phyloP scores from a whole-genome alignment of 2,113 vertebrate species.

The Natator depressus region DNA sequence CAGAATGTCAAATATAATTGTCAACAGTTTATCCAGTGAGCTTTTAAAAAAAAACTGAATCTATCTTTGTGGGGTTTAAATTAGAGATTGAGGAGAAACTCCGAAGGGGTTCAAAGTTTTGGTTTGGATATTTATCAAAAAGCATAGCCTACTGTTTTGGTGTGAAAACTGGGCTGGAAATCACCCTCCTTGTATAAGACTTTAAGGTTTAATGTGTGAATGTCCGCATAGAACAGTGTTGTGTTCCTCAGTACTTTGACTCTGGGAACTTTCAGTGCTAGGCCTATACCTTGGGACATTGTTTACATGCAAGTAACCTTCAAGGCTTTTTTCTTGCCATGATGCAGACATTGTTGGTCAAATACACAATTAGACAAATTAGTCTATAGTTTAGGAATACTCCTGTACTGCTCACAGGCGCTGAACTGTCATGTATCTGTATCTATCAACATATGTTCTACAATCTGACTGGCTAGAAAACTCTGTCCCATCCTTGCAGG shows the following conservation, averaged over 20 bases:
- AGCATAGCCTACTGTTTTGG: not conserved
- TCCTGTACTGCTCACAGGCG: not conserved
- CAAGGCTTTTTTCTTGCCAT: slow-evolving; percentile 34
- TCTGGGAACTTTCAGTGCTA: not conserved
- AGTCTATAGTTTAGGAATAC: slow-evolving; percentile 19
- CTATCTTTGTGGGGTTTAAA: not conserved
- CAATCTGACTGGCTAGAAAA: not conserved
- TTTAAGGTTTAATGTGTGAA: not conserved
- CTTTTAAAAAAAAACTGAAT: not conserved
- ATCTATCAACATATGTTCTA: not conserved
- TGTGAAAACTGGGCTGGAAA: not conserved
- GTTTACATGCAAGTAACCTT: not conserved
- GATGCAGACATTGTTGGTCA: not conserved
- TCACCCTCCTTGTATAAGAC: not conserved
- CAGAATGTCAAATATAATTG: not conserved
- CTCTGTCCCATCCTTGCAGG: not conserved
- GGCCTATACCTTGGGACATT: not conserved
- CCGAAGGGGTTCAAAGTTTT: not conserved
- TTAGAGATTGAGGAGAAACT: not conserved
- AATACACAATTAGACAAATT: slow-evolving; percentile 46
- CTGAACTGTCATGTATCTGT: accelerated
- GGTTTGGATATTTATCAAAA: not conserved
- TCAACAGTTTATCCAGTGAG: not conserved
- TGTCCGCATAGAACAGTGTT: not conserved
- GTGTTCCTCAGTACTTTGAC: not conserved